These are phyloP conservation scores for Pocillopora grandis DNA, from an alignment of 92 coral and sea anemone genomes.

Conservation along the genomic window DNA sequence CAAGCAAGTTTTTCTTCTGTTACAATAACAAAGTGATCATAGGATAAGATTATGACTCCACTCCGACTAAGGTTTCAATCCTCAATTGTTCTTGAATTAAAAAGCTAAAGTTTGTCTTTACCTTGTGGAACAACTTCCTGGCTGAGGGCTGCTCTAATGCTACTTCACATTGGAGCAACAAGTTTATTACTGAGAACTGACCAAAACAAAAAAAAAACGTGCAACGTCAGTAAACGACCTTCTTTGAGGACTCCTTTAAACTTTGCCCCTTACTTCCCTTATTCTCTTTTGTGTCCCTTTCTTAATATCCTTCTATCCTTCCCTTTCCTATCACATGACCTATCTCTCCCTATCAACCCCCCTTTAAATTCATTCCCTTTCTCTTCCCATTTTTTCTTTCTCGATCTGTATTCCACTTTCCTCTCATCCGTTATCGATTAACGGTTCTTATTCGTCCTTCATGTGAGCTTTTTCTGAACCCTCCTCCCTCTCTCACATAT, in stretches of 20 bases:
- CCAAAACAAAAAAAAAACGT: not conserved
- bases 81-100: not conserved
- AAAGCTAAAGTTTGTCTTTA: conserved; percentile 24
- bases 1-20: conserved; percentile 76
- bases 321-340: too few species aligned
- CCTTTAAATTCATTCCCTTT: too few species aligned
- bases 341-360: too few species aligned
- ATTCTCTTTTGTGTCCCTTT: too few species aligned
- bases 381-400: too few species aligned
- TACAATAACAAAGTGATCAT: conserved; percentile 6
- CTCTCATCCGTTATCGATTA: too few species aligned
- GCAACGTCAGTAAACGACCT: too few species aligned
- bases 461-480: not conserved
- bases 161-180: conserved; percentile 87
- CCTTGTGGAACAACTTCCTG: conserved; percentile 79
- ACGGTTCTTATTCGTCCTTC: not conserved
- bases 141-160: conserved; percentile 69
- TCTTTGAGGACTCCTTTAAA: not conserved
- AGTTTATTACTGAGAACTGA: conserved; percentile 89
- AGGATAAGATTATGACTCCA: not conserved
- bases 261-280: too few species aligned
- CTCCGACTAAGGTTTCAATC: not conserved
- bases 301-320: too few species aligned
- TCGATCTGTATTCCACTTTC: too few species aligned
- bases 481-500: not conserved